Base-by-base conservation (phyloP, 2,797 vertebrate species). In the Pristis pectinata region DNA sequence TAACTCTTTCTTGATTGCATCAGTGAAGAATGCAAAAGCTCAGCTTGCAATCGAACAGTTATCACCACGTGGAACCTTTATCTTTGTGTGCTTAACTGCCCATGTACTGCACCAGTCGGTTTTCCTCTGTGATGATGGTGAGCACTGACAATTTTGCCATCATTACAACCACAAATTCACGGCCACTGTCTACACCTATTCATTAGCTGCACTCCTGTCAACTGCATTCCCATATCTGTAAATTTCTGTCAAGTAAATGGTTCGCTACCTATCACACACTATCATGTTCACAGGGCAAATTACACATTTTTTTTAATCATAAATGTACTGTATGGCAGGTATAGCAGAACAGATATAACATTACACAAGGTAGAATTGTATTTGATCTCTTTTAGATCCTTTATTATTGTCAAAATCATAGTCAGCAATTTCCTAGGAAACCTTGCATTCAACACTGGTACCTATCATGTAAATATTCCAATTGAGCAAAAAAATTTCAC, bases 231-330 rank as follows among this genome's bases (percentile, higher is more conserved):
- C 70, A 53, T 49, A 94, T 37, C 92, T 44, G 64, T 70, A 93
- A 41, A 93, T 93, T 93, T 37, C 91, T 94, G 92, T 94, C 92
- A 56, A 94, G 30, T 49, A 70, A 94, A 94, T 94, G 92, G 92
- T 94, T 94, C 72, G 49, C 70, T 94, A 76, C 92, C 92, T 74
- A 94, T 94, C 49, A 94, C 92, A 94, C 92, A 53, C 27, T 94
- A 94, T 30, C 49, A 76, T 94, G 70, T 94, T 94, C 49, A 94
- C 92, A 94, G 92, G 70, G 92, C 92, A 94, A 74, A 94, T 94
- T 94, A 76, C 92, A 94, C 27, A 53, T 94, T 53, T 94, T 72
- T 61, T 22, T 74, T 74, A 53, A 74, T 74, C 70, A n/a, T 74
- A 74, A 41, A 74, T 74, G 72, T 94, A 53, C 70, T 76, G 53